Base-by-base conservation (phyloP, 2,113 vertebrate genomes). In the Leiothrix lutea region DNA sequence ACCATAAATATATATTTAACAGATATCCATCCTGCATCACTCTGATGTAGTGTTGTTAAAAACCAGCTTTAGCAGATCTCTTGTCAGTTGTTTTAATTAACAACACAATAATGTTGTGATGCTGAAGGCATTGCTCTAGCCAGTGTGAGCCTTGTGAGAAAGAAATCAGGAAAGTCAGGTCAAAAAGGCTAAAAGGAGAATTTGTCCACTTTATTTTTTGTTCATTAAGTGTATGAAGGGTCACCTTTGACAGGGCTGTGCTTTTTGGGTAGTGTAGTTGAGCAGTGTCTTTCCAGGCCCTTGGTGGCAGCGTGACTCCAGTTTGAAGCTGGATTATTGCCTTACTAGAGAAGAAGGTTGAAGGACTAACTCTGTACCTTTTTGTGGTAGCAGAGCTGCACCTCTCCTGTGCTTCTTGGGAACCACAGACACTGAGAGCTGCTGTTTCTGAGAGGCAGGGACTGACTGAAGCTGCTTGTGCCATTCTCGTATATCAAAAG, bases 401-500 rank as follows among this genome's bases (percentile, higher is more conserved):
- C 9, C 17, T 61, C 40, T 71, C 35, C 22, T 60, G 23, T 0
- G 0, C 51, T 88, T 31, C 23, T 44, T 66, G 74, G 45, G 45
- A 69, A 12, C 23, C 16, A 9, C 22, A 19, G n/a, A 3, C 0
- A 0, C 40, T 35, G 26, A 51, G 38, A 67, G 21, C 36, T 86
- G 44, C 20, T 51, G 40, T 44, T 62, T 58, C 28, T 75, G 71
- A 79, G 66, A 48, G 42, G 17, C 51, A 58, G 35, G 24, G 40
- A 2, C 50, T 53, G 86, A 29, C 54, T 65, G 42, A 31, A 74
- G 12, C 74, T 90, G 40, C 56, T 66, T 44, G 15, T 67, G 53
- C 24, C 11, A 4, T 38, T 88, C n/a, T 69, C 51, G 6, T 35
- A 1, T 80, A 35, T 67, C 12, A 35, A 10, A 75, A 83, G 15